Evolutionary conservation across 1,140 invertebrate species (phyloP).

Genomic region (Metaphire vulgaris): DNA sequence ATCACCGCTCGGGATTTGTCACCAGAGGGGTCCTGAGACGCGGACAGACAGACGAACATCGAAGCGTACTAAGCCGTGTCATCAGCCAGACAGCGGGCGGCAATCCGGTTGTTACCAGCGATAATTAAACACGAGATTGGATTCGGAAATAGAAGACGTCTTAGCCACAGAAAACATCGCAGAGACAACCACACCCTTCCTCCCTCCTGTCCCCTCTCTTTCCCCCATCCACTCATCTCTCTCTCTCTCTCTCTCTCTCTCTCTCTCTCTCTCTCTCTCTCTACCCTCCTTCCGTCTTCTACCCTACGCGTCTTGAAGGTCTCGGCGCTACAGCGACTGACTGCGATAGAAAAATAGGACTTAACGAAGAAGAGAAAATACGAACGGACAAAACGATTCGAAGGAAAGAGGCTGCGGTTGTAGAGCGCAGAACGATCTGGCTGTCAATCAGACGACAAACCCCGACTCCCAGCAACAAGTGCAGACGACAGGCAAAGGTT

Average conservation of each 20-base stretch:
- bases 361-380: no score
- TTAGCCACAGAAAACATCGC: no score
- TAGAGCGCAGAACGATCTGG: no score
- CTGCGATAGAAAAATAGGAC: no score
- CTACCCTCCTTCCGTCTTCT: no score
- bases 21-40: neutral
- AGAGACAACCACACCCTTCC: neutral
- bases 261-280: neutral
- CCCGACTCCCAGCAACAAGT: neutral
- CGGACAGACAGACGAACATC: neutral
- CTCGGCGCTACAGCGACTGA: neutral
- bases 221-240: neutral
- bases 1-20: neutral
- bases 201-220: neutral
- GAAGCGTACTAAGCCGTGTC: neutral
- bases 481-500: neutral
- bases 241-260: no score
- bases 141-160: neutral
- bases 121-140: neutral
- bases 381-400: no score
- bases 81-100: neutral
- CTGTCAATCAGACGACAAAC: neutral
- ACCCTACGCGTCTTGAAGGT: no score
- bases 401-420: neutral
- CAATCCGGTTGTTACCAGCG: neutral